A percentile compares a stretch with the other conserved stretches of the same genome.
phyloP scores from a whole-genome alignment of 1,140 invertebrate species.

The Dendrolimus kikuchii region DNA sequence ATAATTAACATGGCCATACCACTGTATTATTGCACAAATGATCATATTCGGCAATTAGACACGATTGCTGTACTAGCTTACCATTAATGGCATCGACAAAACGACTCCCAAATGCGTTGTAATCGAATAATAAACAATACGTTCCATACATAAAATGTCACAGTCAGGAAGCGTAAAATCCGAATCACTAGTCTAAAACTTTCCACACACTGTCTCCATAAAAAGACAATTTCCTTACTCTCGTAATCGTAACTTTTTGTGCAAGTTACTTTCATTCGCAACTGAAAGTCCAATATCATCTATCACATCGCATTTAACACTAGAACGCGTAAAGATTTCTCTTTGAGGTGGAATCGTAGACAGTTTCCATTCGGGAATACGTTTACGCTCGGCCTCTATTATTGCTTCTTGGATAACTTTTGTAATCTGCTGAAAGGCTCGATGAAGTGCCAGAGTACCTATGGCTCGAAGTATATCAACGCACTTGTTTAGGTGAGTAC shows the following conservation, averaged over 20 bases:
- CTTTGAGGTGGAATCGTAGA: slow-evolving; percentile 14
- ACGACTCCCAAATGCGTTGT: too few relatives aligned
- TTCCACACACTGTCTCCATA: slow-evolving; percentile 8
- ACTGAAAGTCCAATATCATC: slow-evolving; percentile 24
- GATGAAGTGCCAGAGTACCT: slow-evolving; percentile 6
- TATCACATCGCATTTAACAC: slow-evolving; percentile 27
- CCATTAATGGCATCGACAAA: too few relatives aligned
- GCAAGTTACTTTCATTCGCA: slow-evolving; percentile 11
- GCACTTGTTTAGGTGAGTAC: slow-evolving; percentile 6
- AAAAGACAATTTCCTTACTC: slow-evolving; percentile 19
- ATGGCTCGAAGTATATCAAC: slow-evolving; percentile 8
- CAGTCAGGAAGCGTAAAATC: not conserved
- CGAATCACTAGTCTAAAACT: slow-evolving; percentile 3
- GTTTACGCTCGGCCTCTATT: slow-evolving; percentile 8
- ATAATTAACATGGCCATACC: slow-evolving; percentile 30
- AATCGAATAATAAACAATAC: too few relatives aligned
- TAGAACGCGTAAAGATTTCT: slow-evolving; percentile 20
- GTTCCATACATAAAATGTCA: too few relatives aligned
- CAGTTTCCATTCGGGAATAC: slow-evolving; percentile 9
- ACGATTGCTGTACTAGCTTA: slow-evolving; percentile 15
- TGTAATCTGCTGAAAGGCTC: slow-evolving; percentile 19
- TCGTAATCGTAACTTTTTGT: slow-evolving; percentile 12
- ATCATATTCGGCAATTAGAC: slow-evolving; percentile 23
- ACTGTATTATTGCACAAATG: slow-evolving; percentile 18
- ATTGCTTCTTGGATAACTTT: slow-evolving; percentile 16